phyloP scores from a whole-genome alignment of 1,140 invertebrate species.

The Schlechtendalia chinensis region DNA sequence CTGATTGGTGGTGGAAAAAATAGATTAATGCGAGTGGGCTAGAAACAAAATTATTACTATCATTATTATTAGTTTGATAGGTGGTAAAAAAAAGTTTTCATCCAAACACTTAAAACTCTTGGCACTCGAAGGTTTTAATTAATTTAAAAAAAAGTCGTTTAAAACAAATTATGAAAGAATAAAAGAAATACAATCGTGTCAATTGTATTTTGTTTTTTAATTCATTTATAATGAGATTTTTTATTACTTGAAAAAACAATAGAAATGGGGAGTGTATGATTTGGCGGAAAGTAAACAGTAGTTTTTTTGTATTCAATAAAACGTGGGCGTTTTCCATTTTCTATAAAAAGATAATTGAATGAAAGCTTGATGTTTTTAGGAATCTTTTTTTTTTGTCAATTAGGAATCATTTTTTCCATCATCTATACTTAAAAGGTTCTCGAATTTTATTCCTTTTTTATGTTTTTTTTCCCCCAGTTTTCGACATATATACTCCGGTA shows the following conservation, averaged over 20 bases:
- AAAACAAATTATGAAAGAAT: constrained; percentile 17
- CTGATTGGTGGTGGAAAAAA: neutral
- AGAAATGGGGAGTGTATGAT: neutral
- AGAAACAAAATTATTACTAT: neutral
- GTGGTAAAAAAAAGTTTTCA: constrained; percentile 8
- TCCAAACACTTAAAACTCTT: neutral
- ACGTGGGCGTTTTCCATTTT: neutral
- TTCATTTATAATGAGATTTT: constrained; percentile 26
- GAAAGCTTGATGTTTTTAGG: neutral
- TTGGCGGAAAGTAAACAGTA: neutral
- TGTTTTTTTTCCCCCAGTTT: neutral
- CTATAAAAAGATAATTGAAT: neutral
- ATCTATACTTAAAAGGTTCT: neutral
- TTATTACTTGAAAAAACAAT: neutral
- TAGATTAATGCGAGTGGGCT: neutral
- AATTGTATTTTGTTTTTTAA: constrained; percentile 11
- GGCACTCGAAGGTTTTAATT: neutral
- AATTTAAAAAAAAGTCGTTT: constrained; percentile 20
- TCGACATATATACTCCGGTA: neutral
- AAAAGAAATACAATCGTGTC: neutral
- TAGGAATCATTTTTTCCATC: neutral
- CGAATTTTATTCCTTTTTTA: neutral
- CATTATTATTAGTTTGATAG: too few relatives aligned
- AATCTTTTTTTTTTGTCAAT: neutral
- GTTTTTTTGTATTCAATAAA: neutral